Evolutionary conservation across 2,888 invertebrate genomes (phyloP).

Genomic region (Erebia ligea): DNA sequence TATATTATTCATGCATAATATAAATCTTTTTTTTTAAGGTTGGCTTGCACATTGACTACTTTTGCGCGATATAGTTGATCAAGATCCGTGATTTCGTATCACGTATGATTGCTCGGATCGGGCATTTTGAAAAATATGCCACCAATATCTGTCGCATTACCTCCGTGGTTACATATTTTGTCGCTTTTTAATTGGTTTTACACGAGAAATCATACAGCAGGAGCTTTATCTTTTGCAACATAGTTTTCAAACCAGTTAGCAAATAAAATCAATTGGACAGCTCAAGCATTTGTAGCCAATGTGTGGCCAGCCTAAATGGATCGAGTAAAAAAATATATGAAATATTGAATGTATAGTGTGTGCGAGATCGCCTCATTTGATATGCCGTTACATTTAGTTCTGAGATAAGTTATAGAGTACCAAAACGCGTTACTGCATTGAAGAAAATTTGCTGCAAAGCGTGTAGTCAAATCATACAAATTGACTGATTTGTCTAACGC

Average conservation of each 20-base stretch:
- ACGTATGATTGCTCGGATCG: too few relatives aligned
- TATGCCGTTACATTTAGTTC: conserved; percentile 39
- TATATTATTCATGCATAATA: conserved; percentile 59
- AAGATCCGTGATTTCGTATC: not conserved
- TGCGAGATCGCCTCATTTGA: conserved; percentile 34
- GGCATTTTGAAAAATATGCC: too few relatives aligned
- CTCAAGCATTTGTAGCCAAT: too few relatives aligned
- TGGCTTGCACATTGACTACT: not conserved
- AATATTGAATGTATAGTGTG: not conserved
- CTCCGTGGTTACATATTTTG: too few relatives aligned
- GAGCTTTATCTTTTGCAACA: too few relatives aligned
- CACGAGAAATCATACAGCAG: too few relatives aligned
- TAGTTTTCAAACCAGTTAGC: too few relatives aligned
- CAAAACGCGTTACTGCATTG: not conserved
- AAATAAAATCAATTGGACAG: too few relatives aligned
- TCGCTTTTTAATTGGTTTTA: too few relatives aligned
- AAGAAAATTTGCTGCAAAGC: not conserved
- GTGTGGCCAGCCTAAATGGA: conserved; percentile 10
- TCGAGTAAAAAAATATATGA: conserved; percentile 21
- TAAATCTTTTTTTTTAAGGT: conserved; percentile 25
- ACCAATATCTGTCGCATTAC: too few relatives aligned
- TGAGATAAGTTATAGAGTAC: conserved; percentile 5
- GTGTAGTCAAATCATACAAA: not conserved
- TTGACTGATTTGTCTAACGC: conserved; percentile 1
- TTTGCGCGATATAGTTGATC: not conserved